Evolutionary conservation across 2,797 vertebrate species (phyloP).

Genomic region (Danio aesculapii): DNA sequence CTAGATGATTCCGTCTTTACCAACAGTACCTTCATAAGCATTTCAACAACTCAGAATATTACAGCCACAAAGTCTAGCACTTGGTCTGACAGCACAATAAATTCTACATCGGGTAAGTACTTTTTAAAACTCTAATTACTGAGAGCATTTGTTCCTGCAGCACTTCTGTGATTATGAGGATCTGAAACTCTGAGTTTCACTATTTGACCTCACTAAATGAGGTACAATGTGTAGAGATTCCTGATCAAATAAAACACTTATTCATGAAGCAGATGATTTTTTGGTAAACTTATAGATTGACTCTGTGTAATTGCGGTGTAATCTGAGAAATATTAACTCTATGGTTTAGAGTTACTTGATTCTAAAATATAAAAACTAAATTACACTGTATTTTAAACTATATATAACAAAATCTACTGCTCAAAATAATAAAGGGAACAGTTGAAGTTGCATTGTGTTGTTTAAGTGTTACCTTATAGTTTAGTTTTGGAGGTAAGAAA

Average conservation of each 20-base stretch:
- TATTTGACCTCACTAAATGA: not conserved
- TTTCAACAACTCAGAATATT: not conserved
- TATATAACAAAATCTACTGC: not conserved
- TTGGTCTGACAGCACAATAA: not conserved
- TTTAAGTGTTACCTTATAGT: too few relatives aligned
- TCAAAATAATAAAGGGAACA: too few relatives aligned
- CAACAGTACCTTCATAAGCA: not conserved
- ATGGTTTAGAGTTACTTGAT: too few relatives aligned
- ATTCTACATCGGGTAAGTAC: not conserved
- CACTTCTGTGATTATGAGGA: not conserved
- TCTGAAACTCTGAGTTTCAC: slow-evolving; percentile 10
- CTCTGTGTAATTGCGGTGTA: too few relatives aligned
- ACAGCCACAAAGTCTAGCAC: not conserved
- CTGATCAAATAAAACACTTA: not conserved
- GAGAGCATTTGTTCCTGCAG: not conserved
- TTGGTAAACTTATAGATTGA: too few relatives aligned
- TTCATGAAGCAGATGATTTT: too few relatives aligned
- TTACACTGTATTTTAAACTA: not conserved
- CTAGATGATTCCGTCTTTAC: not conserved
- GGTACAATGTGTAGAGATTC: slow-evolving; percentile 10
- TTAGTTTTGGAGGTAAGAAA: not conserved
- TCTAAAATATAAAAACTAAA: not conserved
- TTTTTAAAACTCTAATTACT: not conserved
- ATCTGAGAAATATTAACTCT: too few relatives aligned
- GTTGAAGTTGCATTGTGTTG: too few relatives aligned